Evolutionary conservation across 2,113 vertebrate genomes (phyloP).

Genomic region (Trachemys scripta): DNA sequence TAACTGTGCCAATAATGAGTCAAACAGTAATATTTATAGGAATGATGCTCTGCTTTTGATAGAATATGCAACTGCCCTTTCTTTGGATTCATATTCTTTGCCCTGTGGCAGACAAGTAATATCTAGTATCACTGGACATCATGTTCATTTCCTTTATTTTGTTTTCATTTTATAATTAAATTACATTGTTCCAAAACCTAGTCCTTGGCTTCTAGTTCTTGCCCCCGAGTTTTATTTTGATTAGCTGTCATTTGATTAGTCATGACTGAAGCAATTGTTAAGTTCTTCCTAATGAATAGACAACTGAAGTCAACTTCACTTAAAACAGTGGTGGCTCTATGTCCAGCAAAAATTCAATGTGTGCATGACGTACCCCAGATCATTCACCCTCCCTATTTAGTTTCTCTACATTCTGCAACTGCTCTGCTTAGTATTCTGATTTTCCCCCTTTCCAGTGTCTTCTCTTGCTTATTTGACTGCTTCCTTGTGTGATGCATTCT

Average conservation of each 20-base stretch:
- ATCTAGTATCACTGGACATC: neutral
- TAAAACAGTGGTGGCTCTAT: neutral
- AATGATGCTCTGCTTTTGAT: conserved; percentile 18
- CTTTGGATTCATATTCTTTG: neutral
- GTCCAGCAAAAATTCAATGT: neutral
- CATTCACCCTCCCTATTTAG: neutral
- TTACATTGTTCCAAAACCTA: neutral
- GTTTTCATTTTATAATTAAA: neutral
- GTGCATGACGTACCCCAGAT: accelerated
- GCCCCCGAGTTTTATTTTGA: neutral
- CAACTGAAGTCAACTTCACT: neutral
- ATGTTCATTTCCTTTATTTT: neutral
- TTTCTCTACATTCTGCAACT: neutral
- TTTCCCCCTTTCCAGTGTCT: neutral
- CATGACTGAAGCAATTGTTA: neutral
- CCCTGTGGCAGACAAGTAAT: neutral
- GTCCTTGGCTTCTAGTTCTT: neutral
- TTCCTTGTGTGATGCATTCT: neutral
- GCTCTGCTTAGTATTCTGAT: neutral
- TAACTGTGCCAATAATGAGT: conserved; percentile 32
- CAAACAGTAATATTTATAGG: conserved; percentile 23
- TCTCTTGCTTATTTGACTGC: neutral
- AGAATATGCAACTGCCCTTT: conserved; percentile 8
- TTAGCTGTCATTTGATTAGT: neutral
- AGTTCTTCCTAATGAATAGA: neutral